A percentile compares a stretch with the other conserved stretches of the same genome.
phyloP scores from a whole-genome alignment of 2,888 invertebrate genomes.

The Tetheella fluctuosa region DNA sequence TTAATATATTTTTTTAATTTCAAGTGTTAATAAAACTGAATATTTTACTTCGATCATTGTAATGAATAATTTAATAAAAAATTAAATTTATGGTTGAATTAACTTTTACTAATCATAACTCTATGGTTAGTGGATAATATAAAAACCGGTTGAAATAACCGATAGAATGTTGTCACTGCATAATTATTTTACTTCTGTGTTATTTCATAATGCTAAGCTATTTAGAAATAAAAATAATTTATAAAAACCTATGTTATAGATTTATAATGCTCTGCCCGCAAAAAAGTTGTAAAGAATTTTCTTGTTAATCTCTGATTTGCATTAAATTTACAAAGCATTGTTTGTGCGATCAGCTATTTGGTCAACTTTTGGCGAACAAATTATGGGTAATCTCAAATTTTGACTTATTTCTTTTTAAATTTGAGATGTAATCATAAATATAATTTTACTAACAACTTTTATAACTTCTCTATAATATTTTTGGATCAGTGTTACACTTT shows the following conservation, averaged over 20 bases:
- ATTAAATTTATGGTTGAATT: conserved; percentile 73
- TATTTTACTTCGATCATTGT: conserved; percentile 58
- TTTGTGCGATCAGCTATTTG: background rate
- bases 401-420: background rate
- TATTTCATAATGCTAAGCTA: conserved; percentile 24
- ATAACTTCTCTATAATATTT: background rate
- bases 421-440: background rate
- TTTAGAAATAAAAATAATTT: conserved; percentile 15
- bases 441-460: background rate
- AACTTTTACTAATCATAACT: conserved; percentile 16
- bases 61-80: conserved; percentile 68
- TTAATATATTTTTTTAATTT: conserved; percentile 19
- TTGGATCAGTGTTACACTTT: background rate
- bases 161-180: conserved; percentile 28
- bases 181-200: conserved; percentile 29
- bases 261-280: conserved; percentile 52
- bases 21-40: conserved; percentile 3
- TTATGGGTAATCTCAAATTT: background rate
- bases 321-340: background rate
- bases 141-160: background rate
- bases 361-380: background rate
- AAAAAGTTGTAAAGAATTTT: conserved; percentile 10
- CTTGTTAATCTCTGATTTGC: background rate
- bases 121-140: background rate
- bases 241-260: conserved; percentile 31